phyloP scores from a whole-genome alignment of 2,888 invertebrate genomes.

The Phytoseiulus persimilis region DNA sequence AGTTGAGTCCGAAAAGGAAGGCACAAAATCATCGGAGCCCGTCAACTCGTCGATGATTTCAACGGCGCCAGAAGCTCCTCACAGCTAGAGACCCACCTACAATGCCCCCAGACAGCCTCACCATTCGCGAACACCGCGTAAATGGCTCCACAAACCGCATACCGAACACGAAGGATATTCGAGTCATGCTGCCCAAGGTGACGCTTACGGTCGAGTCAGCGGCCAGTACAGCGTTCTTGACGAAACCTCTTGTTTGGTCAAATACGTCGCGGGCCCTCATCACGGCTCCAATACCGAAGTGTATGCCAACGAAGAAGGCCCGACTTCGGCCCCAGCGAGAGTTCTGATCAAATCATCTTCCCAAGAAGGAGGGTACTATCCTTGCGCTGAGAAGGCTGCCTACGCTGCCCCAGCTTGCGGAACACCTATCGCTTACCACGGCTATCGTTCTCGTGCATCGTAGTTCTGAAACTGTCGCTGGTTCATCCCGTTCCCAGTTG shows the following conservation, averaged over 20 bases:
- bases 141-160: not conserved
- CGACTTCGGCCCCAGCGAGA: slow-evolving; percentile 9
- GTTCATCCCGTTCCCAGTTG: too few species aligned
- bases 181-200: slow-evolving; percentile 21
- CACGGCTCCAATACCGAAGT: slow-evolving; percentile 21
- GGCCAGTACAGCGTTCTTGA: slow-evolving; percentile 23
- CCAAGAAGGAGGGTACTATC: slow-evolving; percentile 11
- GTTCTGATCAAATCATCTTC: slow-evolving; percentile 29
- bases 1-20: slow-evolving; percentile 18
- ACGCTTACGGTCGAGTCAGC: slow-evolving; percentile 7
- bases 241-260: slow-evolving; percentile 17
- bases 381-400: not conserved
- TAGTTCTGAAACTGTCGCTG: too few species aligned
- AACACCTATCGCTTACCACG: not conserved
- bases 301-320: not conserved
- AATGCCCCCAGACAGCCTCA: not conserved
- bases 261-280: slow-evolving; percentile 20
- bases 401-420: slow-evolving; percentile 10
- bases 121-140: not conserved
- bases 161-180: slow-evolving; percentile 11
- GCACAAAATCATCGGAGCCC: slow-evolving; percentile 23
- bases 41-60: not conserved
- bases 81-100: not conserved
- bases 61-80: not conserved
- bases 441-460: not conserved